Evolutionary conservation across 2,888 invertebrate species (phyloP).

Genomic region (Graphium colonna): DNA sequence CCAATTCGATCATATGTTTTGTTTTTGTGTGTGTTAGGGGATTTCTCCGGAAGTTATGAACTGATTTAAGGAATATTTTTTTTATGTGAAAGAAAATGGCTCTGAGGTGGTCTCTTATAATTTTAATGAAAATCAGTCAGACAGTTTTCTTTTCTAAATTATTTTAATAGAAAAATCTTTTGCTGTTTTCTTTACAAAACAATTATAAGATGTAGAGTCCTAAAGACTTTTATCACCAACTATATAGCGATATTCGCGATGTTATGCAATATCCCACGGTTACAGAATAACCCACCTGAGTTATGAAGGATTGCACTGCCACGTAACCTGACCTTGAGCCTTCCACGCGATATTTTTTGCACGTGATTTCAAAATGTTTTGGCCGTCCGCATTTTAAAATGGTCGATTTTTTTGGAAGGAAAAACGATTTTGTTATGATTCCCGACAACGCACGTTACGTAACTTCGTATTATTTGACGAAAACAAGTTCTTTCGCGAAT

Average conservation of each 20-base stretch:
- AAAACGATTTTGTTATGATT: constrained; percentile 17
- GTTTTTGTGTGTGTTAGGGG: too few species aligned
- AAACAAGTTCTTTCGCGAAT: constrained; percentile 14
- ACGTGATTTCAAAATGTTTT: constrained; percentile 17
- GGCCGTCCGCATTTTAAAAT: constrained; percentile 9
- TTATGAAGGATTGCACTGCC: constrained; percentile 11
- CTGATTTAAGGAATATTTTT: too few species aligned
- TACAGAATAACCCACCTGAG: constrained; percentile 16
- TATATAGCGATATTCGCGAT: background rate
- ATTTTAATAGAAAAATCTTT: too few species aligned
- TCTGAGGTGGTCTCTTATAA: too few species aligned
- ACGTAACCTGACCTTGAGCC: constrained; percentile 15
- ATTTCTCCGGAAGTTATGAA: too few species aligned
- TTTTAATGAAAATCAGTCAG: too few species aligned
- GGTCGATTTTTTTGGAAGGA: background rate
- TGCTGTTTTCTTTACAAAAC: too few species aligned
- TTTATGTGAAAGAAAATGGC: too few species aligned
- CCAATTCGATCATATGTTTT: too few species aligned
- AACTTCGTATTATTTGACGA: constrained; percentile 8
- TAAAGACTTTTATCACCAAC: too few species aligned
- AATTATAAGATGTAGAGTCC: too few species aligned
- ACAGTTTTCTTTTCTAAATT: too few species aligned
- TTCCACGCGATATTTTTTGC: constrained; percentile 12
- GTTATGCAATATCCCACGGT: background rate
- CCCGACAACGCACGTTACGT: constrained; percentile 12